A percentile compares a stretch with the other conserved stretches of the same genome.
phyloP scores from a whole-genome alignment of 2,113 vertebrate species.

The Bambusicola thoracicus region DNA sequence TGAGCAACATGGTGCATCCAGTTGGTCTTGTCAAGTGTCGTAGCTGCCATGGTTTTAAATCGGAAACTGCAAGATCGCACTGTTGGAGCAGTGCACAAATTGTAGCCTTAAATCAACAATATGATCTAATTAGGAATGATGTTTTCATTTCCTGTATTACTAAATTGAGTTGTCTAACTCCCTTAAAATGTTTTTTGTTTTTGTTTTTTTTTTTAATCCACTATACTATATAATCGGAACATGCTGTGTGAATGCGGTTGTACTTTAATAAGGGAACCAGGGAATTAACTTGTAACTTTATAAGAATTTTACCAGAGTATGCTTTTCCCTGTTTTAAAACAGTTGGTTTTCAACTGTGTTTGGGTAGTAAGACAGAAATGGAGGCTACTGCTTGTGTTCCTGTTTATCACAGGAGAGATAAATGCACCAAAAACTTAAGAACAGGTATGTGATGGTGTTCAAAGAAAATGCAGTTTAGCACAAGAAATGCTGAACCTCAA shows the following conservation, averaged over 20 bases:
- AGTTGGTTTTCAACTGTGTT: background rate
- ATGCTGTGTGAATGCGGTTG: slow-evolving; percentile 61
- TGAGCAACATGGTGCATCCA: background rate
- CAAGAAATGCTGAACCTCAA: slow-evolving; percentile 84
- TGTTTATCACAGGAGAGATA: slow-evolving; percentile 61
- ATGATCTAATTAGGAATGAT: slow-evolving; percentile 75
- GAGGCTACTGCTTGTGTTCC: slow-evolving; percentile 21
- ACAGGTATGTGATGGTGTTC: slow-evolving; percentile 74
- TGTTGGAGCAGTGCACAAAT: slow-evolving; percentile 61
- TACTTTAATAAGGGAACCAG: slow-evolving; percentile 47
- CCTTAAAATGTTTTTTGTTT: slow-evolving; percentile 52
- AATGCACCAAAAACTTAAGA: slow-evolving; percentile 72
- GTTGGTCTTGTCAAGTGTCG: slow-evolving; percentile 32
- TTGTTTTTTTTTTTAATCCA: slow-evolving; percentile 3
- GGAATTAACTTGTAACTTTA: slow-evolving; percentile 43
- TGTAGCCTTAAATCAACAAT: slow-evolving; percentile 71
- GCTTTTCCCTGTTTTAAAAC: slow-evolving; percentile 6
- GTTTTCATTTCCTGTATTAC: slow-evolving; percentile 76
- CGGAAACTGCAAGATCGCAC: slow-evolving; percentile 39
- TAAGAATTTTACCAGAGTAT: slow-evolving; percentile 35
- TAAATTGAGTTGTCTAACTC: slow-evolving; percentile 66
- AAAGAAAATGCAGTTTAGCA: slow-evolving; percentile 80
- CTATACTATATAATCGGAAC: slow-evolving; percentile 45
- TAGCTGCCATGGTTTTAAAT: slow-evolving; percentile 52
- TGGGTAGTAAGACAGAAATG: background rate